Conservation (phyloP, 2,888 invertebrate species). For the Chymomyza amoena region DNA sequence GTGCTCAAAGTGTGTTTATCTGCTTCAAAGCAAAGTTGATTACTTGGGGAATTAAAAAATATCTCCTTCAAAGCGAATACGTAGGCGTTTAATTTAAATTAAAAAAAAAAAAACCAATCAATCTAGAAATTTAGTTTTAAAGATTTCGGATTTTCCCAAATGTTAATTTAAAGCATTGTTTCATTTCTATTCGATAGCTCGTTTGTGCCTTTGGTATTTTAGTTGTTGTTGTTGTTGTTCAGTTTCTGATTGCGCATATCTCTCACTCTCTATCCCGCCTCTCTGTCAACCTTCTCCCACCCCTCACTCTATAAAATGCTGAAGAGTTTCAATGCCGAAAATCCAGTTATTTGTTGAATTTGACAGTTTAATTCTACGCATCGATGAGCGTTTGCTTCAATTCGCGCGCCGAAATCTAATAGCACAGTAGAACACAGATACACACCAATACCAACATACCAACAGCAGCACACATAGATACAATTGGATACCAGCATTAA, state of each 20-base stretch:
- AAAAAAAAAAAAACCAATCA: not conserved
- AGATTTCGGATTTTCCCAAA: not conserved
- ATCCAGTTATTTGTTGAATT: conserved; percentile 73
- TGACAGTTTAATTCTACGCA: conserved; percentile 76
- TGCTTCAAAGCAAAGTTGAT: too few species aligned
- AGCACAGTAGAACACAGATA: not conserved
- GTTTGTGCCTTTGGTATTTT: not conserved
- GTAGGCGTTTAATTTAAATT: too few species aligned
- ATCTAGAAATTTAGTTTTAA: not conserved
- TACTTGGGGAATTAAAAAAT: too few species aligned
- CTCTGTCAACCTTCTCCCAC: too few species aligned
- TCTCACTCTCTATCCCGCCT: too few species aligned
- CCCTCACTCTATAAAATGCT: not conserved
- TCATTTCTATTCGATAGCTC: not conserved
- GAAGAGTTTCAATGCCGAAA: conserved; percentile 49
- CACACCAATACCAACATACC: too few species aligned
- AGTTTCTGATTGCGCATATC: not conserved
- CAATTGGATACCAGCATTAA: not conserved
- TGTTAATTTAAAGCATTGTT: not conserved
- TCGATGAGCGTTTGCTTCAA: conserved; percentile 60
- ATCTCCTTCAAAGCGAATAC: too few species aligned
- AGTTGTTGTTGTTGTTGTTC: not conserved
- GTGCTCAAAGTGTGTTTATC: too few species aligned
- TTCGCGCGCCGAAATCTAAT: conserved; percentile 30
- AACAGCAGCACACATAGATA: not conserved